A percentile compares a stretch with the other conserved stretches of the same genome.
These are phyloP conservation scores for Baryphthengus martii DNA, from an alignment of 2,113 vertebrate genomes.

Conservation along the genomic window DNA sequence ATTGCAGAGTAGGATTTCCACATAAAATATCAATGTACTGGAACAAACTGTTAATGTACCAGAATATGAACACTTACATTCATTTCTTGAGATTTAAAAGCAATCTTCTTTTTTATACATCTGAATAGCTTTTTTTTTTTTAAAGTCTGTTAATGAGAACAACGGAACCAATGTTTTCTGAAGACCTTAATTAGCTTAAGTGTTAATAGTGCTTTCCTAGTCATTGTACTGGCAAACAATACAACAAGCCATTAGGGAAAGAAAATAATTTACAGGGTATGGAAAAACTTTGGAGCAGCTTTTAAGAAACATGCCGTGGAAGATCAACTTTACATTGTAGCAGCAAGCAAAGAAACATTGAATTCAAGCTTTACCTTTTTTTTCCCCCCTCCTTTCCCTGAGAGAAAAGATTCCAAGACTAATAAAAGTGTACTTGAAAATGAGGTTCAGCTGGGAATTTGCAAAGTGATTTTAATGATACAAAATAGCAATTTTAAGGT, in stretches of 20 bases:
- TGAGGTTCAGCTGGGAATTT: slow-evolving; percentile 25
- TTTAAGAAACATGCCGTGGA: slow-evolving; percentile 69
- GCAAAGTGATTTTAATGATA: background rate
- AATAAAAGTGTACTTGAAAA: slow-evolving; percentile 28
- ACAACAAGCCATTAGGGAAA: slow-evolving; percentile 66
- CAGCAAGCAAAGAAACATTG: slow-evolving; percentile 7
- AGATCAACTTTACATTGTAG: slow-evolving; percentile 69
- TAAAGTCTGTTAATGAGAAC: slow-evolving; percentile 64
- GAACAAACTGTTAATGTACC: slow-evolving; percentile 82
- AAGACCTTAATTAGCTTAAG: slow-evolving; percentile 76
- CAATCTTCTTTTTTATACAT: slow-evolving; percentile 59
- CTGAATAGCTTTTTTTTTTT: slow-evolving; percentile 3
- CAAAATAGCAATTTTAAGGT: background rate
- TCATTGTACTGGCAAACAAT: slow-evolving; percentile 64
- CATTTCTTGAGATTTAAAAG: slow-evolving; percentile 75
- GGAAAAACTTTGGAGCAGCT: slow-evolving; percentile 61
- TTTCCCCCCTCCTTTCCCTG: no score
- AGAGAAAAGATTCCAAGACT: slow-evolving; percentile 19
- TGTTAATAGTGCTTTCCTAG: slow-evolving; percentile 61
- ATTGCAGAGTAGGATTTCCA: slow-evolving; percentile 78
- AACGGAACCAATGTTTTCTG: slow-evolving; percentile 48
- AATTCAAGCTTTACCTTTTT: background rate
- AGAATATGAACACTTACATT: slow-evolving; percentile 77
- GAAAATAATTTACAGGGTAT: slow-evolving; percentile 63
- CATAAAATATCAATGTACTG: slow-evolving; percentile 83